Percentiles rank a stretch among this genome's conserved stretches.
Evolutionary conservation across 2,797 vertebrate species (phyloP).

Genomic region (Atherinosoma microstoma): DNA sequence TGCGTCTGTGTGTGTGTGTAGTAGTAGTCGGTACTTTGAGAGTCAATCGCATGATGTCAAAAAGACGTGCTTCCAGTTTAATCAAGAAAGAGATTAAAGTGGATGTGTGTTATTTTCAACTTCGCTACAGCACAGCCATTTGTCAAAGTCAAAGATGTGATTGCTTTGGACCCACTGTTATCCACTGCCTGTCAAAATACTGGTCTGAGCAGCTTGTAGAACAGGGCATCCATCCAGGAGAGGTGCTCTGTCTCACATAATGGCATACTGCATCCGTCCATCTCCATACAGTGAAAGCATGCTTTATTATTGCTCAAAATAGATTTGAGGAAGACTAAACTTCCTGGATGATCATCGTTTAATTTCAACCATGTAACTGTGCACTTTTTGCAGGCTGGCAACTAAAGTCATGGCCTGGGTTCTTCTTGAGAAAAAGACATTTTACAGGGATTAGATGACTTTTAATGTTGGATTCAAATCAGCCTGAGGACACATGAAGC

Average conservation of each 20-base stretch:
- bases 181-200: conserved; percentile 98
- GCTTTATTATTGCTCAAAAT: conserved; percentile 63
- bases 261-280: conserved; percentile 82
- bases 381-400: conserved; percentile 14
- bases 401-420: background rate
- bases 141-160: conserved; percentile 99
- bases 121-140: conserved; percentile 95
- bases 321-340: conserved; percentile 57
- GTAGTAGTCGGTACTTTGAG: conserved; percentile 88
- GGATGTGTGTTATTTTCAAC: conserved; percentile 99
- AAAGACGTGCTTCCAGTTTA: conserved; percentile 96
- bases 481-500: background rate
- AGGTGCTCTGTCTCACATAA: conserved; percentile 78
- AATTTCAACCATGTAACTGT: conserved; percentile 43
- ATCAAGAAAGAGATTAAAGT: conserved; percentile 99
- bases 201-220: conserved; percentile 87
- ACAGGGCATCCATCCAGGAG: conserved; percentile 88
- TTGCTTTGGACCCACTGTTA: conserved; percentile 99
- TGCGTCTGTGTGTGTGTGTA: conserved; percentile 57
- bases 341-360: conserved; percentile 55
- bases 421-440: conserved; percentile 7
- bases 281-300: conserved; percentile 70
- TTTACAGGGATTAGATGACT: conserved; percentile 8
- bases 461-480: conserved; percentile 24
- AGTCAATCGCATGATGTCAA: conserved; percentile 94